These are phyloP conservation scores for Ovis canadensis DNA, from an alignment of 2,113 vertebrate genomes.

Conservation along the genomic window DNA sequence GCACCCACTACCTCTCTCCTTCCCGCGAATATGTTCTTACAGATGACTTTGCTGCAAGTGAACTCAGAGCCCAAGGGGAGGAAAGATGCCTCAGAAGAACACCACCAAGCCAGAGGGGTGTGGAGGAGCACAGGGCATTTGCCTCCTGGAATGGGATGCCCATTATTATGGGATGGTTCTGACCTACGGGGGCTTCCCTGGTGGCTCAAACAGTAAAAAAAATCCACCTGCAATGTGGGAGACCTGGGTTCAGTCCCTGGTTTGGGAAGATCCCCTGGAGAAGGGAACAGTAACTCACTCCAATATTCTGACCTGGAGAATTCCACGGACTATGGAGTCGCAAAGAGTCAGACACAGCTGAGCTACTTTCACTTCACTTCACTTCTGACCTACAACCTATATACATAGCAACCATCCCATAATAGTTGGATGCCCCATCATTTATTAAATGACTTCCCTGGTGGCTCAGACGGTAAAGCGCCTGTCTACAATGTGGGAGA, in stretches of 20 bases:
- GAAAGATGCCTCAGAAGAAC: neutral
- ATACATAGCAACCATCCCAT: neutral
- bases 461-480: too few species aligned
- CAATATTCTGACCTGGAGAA: neutral
- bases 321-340: neutral
- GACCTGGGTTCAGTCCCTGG: neutral
- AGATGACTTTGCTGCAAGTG: neutral
- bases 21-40: neutral
- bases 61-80: neutral
- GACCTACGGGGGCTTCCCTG: neutral
- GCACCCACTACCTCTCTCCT: neutral
- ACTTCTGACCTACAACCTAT: neutral
- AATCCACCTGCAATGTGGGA: neutral
- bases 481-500: too few species aligned
- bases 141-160: neutral
- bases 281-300: neutral
- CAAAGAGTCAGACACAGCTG: neutral
- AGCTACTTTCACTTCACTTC: neutral
- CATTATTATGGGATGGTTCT: neutral
- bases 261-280: neutral
- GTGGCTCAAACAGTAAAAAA: neutral
- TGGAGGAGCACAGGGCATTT: too few species aligned
- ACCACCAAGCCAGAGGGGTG: neutral
- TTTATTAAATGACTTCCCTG: neutral
- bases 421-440: neutral